Conservation (phyloP, 2,888 invertebrate genomes). For the Pachydiplax longipennis region DNA sequence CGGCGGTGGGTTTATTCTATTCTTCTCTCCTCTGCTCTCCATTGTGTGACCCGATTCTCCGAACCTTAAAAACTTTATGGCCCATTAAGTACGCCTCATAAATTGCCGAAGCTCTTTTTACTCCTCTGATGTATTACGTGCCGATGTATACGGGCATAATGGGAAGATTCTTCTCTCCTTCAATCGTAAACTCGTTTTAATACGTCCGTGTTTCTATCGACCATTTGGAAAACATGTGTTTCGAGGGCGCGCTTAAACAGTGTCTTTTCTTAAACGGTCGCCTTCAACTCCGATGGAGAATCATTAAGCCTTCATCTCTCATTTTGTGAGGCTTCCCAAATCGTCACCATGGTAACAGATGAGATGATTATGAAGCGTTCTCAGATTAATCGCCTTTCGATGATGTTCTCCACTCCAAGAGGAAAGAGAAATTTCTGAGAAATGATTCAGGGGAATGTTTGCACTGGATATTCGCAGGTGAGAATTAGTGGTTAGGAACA, state of each 20-base stretch:
- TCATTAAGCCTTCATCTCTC: background rate
- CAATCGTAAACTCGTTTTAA: slow-evolving; percentile 25
- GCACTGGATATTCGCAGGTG: too few relatives aligned
- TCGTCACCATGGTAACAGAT: background rate
- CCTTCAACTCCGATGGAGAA: background rate
- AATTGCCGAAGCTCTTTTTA: slow-evolving; percentile 18
- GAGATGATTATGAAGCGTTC: background rate
- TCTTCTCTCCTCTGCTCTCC: background rate
- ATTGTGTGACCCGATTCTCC: slow-evolving; percentile 28
- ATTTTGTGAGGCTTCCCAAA: background rate
- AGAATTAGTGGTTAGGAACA: too few relatives aligned
- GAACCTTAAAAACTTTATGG: slow-evolving; percentile 31
- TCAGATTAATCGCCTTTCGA: background rate
- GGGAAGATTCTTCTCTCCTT: slow-evolving; percentile 16
- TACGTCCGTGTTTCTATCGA: slow-evolving; percentile 3
- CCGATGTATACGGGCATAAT: slow-evolving; percentile 30
- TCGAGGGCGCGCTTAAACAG: background rate
- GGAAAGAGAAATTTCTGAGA: background rate
- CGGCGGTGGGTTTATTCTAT: background rate
- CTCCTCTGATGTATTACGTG: slow-evolving; percentile 33
- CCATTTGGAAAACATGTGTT: slow-evolving; percentile 1
- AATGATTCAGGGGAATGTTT: background rate
- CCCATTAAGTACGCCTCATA: slow-evolving; percentile 6
- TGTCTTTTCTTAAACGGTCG: slow-evolving; percentile 3
- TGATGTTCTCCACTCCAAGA: background rate